Percentiles rank a stretch among this genome's conserved stretches.
phyloP scores from a whole-genome alignment of 2,113 vertebrate genomes.

The Phaethornis superciliosus region DNA sequence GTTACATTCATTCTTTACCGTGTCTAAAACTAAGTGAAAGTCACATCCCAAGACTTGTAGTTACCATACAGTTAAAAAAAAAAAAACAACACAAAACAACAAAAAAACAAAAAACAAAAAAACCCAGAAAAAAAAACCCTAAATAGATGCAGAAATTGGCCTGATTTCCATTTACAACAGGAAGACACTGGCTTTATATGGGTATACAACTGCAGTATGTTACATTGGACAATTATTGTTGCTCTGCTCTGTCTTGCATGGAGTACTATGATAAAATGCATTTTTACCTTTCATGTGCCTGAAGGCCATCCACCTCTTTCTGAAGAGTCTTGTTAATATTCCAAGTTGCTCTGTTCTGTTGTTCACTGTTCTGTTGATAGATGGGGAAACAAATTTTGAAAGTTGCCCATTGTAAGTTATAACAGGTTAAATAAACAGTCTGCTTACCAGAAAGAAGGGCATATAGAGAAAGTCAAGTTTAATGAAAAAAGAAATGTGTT shows the following conservation, averaged over 20 bases:
- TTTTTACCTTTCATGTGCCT: slow-evolving; percentile 86
- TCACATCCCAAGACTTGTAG: slow-evolving; percentile 78
- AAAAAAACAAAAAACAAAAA: no score
- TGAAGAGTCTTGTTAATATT: slow-evolving; percentile 81
- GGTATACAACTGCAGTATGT: slow-evolving; percentile 74
- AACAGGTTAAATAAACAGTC: slow-evolving; percentile 67
- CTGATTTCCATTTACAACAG: slow-evolving; percentile 78
- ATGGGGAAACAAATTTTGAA: slow-evolving; percentile 48
- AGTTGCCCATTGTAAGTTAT: slow-evolving; percentile 74
- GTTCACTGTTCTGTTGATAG: slow-evolving; percentile 72
- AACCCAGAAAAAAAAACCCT: neutral
- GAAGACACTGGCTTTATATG: slow-evolving; percentile 81
- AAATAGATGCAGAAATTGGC: slow-evolving; percentile 78
- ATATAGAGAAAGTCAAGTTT: slow-evolving; percentile 70
- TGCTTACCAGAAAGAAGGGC: slow-evolving; percentile 70
- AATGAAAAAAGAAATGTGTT: slow-evolving; percentile 53
- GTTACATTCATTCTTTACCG: slow-evolving; percentile 77
- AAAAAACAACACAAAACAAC: no score
- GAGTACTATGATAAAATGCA: slow-evolving; percentile 80
- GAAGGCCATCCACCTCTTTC: slow-evolving; percentile 80
- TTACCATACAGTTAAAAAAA: slow-evolving; percentile 70
- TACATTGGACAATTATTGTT: slow-evolving; percentile 78
- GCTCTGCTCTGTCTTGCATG: slow-evolving; percentile 88
- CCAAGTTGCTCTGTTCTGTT: slow-evolving; percentile 67
- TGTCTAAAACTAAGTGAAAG: slow-evolving; percentile 77